Conservation (phyloP, 2,888 invertebrate genomes). For the Sepioteuthis lessoniana region DNA sequence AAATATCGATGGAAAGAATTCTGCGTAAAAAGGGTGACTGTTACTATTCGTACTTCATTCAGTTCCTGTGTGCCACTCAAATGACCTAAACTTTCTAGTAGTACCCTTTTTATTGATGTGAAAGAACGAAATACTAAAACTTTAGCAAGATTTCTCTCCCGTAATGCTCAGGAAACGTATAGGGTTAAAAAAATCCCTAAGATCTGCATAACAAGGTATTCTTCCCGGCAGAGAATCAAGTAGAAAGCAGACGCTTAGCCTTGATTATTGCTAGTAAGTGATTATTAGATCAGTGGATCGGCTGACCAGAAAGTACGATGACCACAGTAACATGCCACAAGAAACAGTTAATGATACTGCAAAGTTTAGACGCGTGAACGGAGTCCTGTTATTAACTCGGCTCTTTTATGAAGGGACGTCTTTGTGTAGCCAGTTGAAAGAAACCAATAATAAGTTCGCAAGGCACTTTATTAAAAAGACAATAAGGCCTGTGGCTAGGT, state of each 20-base stretch:
- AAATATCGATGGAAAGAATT: too few species aligned
- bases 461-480: slow-evolving; percentile 10
- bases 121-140: too few species aligned
- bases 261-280: background rate
- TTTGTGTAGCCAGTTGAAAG: background rate
- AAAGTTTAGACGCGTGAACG: background rate
- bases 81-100: too few species aligned
- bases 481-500: slow-evolving; percentile 4
- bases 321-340: background rate
- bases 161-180: too few species aligned
- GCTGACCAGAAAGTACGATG: background rate
- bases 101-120: too few species aligned
- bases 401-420: background rate
- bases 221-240: background rate
- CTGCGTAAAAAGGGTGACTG: too few species aligned
- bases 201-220: background rate
- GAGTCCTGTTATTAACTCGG: background rate
- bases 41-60: too few species aligned
- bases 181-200: background rate
- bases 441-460: slow-evolving; percentile 7
- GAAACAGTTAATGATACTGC: background rate
- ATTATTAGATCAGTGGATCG: background rate
- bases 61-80: too few species aligned
- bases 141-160: too few species aligned
- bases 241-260: background rate